Percentiles rank a stretch among this genome's conserved stretches.
Evolutionary conservation across 1,140 invertebrate species (phyloP).

Genomic region (Drosophila punjabiensis): DNA sequence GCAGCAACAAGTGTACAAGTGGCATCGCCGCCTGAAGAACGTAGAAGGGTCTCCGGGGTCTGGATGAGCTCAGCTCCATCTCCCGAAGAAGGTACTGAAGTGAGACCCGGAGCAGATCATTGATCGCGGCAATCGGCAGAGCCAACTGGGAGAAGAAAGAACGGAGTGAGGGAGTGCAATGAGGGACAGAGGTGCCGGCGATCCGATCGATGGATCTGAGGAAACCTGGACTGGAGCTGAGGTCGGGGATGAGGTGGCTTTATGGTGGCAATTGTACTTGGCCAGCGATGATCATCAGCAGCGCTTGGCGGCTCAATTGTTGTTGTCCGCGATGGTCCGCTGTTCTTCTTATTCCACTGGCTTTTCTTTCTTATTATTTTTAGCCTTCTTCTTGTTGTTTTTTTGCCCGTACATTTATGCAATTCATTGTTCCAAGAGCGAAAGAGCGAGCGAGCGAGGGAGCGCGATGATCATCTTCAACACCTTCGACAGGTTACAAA

Average conservation of each 20-base stretch:
- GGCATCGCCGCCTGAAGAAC: conserved; percentile 41
- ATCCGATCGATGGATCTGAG: conserved; percentile 33
- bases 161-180: background rate
- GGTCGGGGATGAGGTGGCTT: conserved; percentile 64
- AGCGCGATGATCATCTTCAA: conserved; percentile 82
- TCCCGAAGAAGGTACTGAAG: conserved; percentile 31
- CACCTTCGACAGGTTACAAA: conserved; percentile 84
- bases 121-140: conserved; percentile 81
- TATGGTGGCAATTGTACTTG: conserved; percentile 84
- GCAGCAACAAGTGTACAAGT: conserved; percentile 85
- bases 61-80: background rate
- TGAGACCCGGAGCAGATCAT: conserved; percentile 64
- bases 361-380: conserved; percentile 31
- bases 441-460: conserved; percentile 8
- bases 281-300: conserved; percentile 67
- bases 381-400: conserved; percentile 26
- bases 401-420: conserved; percentile 76
- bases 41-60: conserved; percentile 26
- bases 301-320: conserved; percentile 75
- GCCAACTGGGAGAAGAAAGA: conserved; percentile 34
- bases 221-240: conserved; percentile 3
- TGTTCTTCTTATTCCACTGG: conserved; percentile 27
- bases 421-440: conserved; percentile 70
- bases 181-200: conserved; percentile 13
- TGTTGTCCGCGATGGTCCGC: conserved; percentile 46